A percentile compares a stretch with the other conserved stretches of the same genome.
phyloP scores from a whole-genome alignment of 2,113 vertebrate species.

The Pangasianodon gigas region DNA sequence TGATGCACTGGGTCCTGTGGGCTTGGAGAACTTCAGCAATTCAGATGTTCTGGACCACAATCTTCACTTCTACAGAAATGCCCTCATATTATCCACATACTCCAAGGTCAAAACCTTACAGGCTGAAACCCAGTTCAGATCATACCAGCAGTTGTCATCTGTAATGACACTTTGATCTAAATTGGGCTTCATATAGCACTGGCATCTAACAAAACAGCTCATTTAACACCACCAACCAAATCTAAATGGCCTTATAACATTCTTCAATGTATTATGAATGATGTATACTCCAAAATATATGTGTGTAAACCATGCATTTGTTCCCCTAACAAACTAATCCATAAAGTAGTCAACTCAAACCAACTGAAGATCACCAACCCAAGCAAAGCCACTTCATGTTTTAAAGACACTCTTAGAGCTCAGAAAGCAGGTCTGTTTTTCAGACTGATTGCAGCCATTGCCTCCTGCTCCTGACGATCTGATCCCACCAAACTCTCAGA shows the following conservation, averaged over 20 bases:
- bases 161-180: conserved; percentile 25
- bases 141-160: conserved; percentile 26
- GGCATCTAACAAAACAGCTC: conserved; percentile 10
- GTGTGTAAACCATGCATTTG: conserved; percentile 38
- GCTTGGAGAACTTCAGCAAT: conserved; percentile 11
- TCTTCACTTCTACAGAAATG: conserved; percentile 32
- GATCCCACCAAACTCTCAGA: conserved; percentile 13
- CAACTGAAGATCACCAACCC: conserved; percentile 12
- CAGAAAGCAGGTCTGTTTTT: not conserved
- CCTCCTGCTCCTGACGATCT: conserved; percentile 10
- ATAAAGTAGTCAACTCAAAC: not conserved
- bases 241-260: conserved; percentile 45
- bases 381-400: conserved; percentile 15
- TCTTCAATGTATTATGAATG: conserved; percentile 12
- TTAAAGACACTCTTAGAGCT: not conserved
- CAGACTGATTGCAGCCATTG: not conserved
- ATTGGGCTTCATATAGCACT: conserved; percentile 35
- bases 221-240: conserved; percentile 32
- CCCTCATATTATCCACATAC: not conserved
- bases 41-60: conserved; percentile 27
- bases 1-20: conserved; percentile 24
- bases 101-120: conserved; percentile 18
- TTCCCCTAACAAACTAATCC: conserved; percentile 41
- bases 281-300: conserved; percentile 12
- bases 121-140: conserved; percentile 42